Base-by-base conservation (phyloP, 2,888 invertebrate genomes). In the Conomelus anceps region DNA sequence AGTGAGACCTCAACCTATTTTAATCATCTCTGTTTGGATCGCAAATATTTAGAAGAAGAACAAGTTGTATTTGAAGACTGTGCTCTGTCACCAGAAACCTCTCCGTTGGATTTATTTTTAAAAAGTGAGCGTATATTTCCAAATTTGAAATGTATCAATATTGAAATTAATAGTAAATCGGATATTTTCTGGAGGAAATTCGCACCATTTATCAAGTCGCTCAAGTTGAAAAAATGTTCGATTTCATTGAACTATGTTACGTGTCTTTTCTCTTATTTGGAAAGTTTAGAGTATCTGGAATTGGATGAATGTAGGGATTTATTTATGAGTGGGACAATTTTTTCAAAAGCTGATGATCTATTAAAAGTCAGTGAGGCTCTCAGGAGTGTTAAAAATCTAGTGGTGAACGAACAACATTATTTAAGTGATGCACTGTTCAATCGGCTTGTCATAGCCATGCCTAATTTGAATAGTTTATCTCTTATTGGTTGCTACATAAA, bases 351-450 rank as follows among this genome's bases (percentile, higher is more conserved):
- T 88, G 93, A 94, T 17, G 95, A 96, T 91, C 94, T 95, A 0
- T 93, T 94, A 84, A 92, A 93, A 87, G 92, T 93, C 20, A 91
- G 91, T 3, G 92, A 93, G 41, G 94, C 93, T 88, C 93, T 95
- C 22, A 93, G 94, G 89, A 94, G 94, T 90, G 93, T 97, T 17
- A 94, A 94, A 90, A 93, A 94, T 89, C 93, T 97, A 23, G 95
- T 95, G 89, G 93, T 97, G 89, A 94, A 95, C 22, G 95, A 95
- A 84, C 96, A 97, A 92, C 94, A 96, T 91, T 96, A 96, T 92
- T 93, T 97, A 63, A 96, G 96, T 1, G 97, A 97, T 94, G 95
- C 96, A n/a, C 94, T 96, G 17, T 95, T 97, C 88, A 94, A 95
- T 91, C 94, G 96, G 91, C 94, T 97, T 92, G 94, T 95, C 1